A percentile compares a stretch with the other conserved stretches of the same genome.
Evolutionary conservation across 2,888 invertebrate genomes (phyloP).

Genomic region (Scotopteryx bipunctaria): DNA sequence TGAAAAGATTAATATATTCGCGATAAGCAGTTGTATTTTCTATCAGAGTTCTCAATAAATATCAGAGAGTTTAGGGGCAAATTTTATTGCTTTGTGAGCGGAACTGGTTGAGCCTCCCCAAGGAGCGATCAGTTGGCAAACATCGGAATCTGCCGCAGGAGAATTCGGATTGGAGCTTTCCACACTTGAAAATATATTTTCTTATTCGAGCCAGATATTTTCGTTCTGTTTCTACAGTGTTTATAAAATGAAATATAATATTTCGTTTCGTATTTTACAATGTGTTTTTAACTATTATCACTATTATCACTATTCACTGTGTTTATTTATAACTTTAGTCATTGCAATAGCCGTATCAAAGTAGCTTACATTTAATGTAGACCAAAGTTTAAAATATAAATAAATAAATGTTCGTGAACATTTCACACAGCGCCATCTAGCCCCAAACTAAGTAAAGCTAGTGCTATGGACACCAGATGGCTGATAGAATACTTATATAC

Average conservation of each 20-base stretch:
- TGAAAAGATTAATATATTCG: slow-evolving; percentile 18
- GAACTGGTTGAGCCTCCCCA: slow-evolving; percentile 65
- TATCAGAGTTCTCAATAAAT: slow-evolving; percentile 56
- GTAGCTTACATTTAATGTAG: too few species aligned
- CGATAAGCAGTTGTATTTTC: slow-evolving; percentile 38
- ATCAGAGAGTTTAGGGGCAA: slow-evolving; percentile 59
- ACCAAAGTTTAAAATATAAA: too few species aligned
- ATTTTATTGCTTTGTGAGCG: slow-evolving; percentile 70
- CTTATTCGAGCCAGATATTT: slow-evolving; percentile 35
- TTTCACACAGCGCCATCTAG: too few species aligned
- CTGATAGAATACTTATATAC: too few species aligned
- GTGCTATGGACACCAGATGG: too few species aligned
- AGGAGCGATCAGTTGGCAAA: slow-evolving; percentile 78
- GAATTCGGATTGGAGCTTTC: slow-evolving; percentile 46
- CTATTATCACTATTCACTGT: too few species aligned
- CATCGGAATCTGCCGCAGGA: slow-evolving; percentile 58
- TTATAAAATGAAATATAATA: background rate
- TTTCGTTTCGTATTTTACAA: too few species aligned
- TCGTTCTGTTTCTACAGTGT: slow-evolving; percentile 10
- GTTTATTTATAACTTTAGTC: too few species aligned
- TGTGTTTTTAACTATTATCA: too few species aligned
- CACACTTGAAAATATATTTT: slow-evolving; percentile 45
- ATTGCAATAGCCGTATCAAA: too few species aligned
- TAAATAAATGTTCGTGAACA: too few species aligned
- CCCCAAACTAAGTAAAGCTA: too few species aligned